Percentiles rank a stretch among this genome's conserved stretches.
These are phyloP conservation scores for Antheraea yamamai DNA, from an alignment of 2,888 invertebrate species.

Conservation along the genomic window DNA sequence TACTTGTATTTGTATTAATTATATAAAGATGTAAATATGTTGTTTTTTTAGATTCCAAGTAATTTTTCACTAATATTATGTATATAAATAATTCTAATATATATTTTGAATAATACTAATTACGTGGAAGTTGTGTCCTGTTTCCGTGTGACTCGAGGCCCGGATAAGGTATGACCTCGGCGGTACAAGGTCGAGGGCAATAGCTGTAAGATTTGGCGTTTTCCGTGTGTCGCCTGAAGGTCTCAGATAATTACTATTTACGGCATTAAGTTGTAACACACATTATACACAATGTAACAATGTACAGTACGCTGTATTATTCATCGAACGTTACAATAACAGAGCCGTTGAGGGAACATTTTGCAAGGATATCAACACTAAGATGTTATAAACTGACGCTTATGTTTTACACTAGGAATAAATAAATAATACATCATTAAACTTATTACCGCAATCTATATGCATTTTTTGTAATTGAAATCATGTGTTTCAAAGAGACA, in stretches of 20 bases:
- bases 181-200: slow-evolving; percentile 58
- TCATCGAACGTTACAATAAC: slow-evolving; percentile 33
- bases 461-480: neutral
- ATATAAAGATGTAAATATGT: neutral
- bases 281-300: slow-evolving; percentile 36
- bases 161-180: slow-evolving; percentile 56
- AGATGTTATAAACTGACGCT: slow-evolving; percentile 21
- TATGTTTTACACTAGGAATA: neutral
- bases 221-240: slow-evolving; percentile 69
- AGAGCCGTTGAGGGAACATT: slow-evolving; percentile 36
- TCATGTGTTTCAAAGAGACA: neutral
- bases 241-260: slow-evolving; percentile 62
- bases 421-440: neutral
- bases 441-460: neutral
- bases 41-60: neutral
- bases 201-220: slow-evolving; percentile 48
- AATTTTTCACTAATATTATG: neutral
- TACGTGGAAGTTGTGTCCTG: slow-evolving; percentile 44
- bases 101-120: slow-evolving; percentile 32
- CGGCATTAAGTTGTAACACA: slow-evolving; percentile 46
- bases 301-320: slow-evolving; percentile 42
- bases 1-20: neutral
- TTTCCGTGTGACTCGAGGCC: slow-evolving; percentile 48
- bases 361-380: slow-evolving; percentile 33
- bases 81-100: neutral